These are phyloP conservation scores for Cremastinae sp. DNA, from an alignment of 2,888 invertebrate species.

Conservation along the genomic window DNA sequence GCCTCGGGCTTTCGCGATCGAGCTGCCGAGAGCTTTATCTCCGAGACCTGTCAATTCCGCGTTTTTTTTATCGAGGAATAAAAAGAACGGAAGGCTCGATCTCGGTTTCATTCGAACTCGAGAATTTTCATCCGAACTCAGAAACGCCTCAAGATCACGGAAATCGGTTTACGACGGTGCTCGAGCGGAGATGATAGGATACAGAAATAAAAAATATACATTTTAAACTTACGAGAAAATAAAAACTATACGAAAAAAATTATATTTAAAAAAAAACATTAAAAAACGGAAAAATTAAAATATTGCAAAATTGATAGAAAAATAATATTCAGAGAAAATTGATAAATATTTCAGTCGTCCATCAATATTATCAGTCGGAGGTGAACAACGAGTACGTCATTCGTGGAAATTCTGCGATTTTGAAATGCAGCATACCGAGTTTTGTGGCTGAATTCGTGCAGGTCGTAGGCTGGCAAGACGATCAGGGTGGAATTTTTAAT, in stretches of 20 bases:
- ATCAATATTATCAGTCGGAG: constrained; percentile 94
- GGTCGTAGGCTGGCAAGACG: constrained; percentile 89
- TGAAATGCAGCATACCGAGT: constrained; percentile 94
- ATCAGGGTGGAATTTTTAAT: constrained; percentile 79
- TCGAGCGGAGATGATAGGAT: no score
- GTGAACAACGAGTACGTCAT: constrained; percentile 95
- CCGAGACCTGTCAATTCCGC: constrained; percentile 14
- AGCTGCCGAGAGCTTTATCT: constrained; percentile 19
- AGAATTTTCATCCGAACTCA: no score
- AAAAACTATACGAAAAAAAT: constrained; percentile 1
- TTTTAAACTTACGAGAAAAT: not conserved
- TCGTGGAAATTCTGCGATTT: constrained; percentile 91
- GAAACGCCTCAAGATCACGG: no score
- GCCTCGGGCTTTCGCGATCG: constrained; percentile 17
- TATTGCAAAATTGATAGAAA: constrained; percentile 4
- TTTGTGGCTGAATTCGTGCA: constrained; percentile 95
- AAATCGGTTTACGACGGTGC: no score
- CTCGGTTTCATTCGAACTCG: no score
- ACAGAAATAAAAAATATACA: not conserved
- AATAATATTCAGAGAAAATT: not conserved
- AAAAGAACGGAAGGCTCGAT: no score
- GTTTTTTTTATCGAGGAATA: no score
- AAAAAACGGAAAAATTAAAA: not conserved
- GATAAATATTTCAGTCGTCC: constrained; percentile 86
- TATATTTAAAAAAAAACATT: constrained; percentile 5